A percentile compares a stretch with the other conserved stretches of the same genome.
These are phyloP conservation scores for Drosophila quinaria DNA, from an alignment of 2,888 invertebrate species.

Conservation along the genomic window DNA sequence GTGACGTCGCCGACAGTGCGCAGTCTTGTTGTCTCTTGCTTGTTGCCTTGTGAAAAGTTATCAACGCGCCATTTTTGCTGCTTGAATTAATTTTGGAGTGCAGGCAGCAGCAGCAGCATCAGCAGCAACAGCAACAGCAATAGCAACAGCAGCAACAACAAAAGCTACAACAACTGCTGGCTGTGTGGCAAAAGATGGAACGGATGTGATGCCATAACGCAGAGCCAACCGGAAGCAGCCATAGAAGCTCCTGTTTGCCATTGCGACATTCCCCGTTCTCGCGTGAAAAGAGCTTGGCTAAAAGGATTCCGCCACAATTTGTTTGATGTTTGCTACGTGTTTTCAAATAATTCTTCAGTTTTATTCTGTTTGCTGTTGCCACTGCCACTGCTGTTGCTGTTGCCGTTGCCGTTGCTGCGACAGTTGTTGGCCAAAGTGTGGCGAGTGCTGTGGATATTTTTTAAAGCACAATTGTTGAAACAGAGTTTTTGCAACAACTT, in stretches of 20 bases:
- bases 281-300: conserved; percentile 72
- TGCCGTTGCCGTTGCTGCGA: conserved; percentile 41
- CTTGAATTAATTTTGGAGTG: conserved; percentile 74
- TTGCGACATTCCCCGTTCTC: conserved; percentile 25
- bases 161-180: conserved; percentile 16
- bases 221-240: conserved; percentile 72
- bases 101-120: conserved; percentile 21
- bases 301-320: conserved; percentile 78
- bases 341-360: conserved; percentile 72
- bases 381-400: conserved; percentile 19
- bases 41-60: conserved; percentile 61
- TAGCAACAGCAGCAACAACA: conserved; percentile 5
- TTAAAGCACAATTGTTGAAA: conserved; percentile 47
- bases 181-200: conserved; percentile 28
- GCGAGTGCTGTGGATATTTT: conserved; percentile 50
- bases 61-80: conserved; percentile 73
- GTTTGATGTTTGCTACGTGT: conserved; percentile 80
- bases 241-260: conserved; percentile 53
- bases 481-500: conserved; percentile 20
- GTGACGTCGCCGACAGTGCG: conserved; percentile 28
- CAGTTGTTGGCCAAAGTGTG: conserved; percentile 61
- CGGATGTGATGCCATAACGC: conserved; percentile 74
- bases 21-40: conserved; percentile 8
- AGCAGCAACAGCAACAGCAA: conserved; percentile 1
- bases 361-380: conserved; percentile 45